These are phyloP conservation scores for Drosophila kanapiae DNA, from an alignment of 1,140 invertebrate genomes.

Conservation along the genomic window DNA sequence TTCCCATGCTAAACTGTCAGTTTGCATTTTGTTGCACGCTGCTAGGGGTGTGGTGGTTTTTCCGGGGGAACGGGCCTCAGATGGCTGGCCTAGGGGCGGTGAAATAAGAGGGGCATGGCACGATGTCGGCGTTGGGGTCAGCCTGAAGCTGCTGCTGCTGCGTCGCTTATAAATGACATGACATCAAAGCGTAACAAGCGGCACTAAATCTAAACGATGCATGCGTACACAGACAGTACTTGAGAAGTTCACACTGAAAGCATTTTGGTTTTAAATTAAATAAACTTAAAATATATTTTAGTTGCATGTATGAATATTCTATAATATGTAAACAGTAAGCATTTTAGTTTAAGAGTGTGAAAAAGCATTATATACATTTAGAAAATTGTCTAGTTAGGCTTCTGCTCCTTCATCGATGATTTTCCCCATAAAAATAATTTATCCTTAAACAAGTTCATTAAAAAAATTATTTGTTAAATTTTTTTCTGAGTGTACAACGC, in stretches of 20 bases:
- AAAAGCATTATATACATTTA: neutral
- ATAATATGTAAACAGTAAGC: too few species aligned
- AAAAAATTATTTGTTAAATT: too few species aligned
- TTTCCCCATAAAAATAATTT: accelerated
- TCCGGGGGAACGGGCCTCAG: neutral
- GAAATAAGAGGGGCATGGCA: constrained; percentile 22
- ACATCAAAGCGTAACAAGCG: constrained; percentile 82
- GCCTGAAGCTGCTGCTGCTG: constrained; percentile 38
- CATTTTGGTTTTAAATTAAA: neutral
- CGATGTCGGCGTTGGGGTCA: constrained; percentile 28
- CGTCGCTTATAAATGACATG: constrained; percentile 76
- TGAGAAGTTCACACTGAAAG: constrained; percentile 1
- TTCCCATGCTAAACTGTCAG: constrained; percentile 70
- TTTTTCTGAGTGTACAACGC: neutral
- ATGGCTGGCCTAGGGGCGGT: constrained; percentile 1
- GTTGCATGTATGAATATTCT: neutral
- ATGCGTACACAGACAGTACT: constrained; percentile 34
- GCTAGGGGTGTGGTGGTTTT: neutral
- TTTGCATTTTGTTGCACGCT: constrained; percentile 73
- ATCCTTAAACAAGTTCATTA: too few species aligned
- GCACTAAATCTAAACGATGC: constrained; percentile 81
- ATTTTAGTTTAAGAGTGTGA: neutral
- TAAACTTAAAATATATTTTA: too few species aligned
- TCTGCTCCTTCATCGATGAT: too few species aligned
- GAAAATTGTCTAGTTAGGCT: accelerated